Percentiles rank a stretch among this genome's conserved stretches.
Conservation (phyloP, 2,113 vertebrate genomes). For the Melanostigma gelatinosum region DNA sequence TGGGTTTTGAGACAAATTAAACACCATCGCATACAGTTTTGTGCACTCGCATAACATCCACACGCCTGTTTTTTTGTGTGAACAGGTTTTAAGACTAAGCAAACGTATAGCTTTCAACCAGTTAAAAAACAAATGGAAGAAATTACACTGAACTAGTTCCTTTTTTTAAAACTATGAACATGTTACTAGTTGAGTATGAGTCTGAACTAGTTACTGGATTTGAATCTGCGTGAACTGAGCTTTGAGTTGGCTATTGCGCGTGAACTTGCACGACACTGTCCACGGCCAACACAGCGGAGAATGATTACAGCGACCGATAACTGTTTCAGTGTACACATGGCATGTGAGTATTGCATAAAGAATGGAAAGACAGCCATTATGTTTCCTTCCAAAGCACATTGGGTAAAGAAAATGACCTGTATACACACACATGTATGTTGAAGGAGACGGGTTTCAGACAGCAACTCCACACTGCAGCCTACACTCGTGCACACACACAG, state of each 20-base stretch:
- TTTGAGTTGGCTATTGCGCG: neutral
- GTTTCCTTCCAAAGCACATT: neutral
- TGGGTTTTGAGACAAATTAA: too few relatives aligned
- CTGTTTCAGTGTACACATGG: neutral
- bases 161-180: neutral
- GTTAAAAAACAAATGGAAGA: neutral
- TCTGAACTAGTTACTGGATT: too few relatives aligned
- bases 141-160: neutral
- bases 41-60: too few relatives aligned
- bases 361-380: neutral
- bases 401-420: conserved; percentile 23
- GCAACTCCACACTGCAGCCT: conserved; percentile 10
- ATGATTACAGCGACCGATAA: neutral
- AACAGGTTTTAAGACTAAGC: too few relatives aligned
- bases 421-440: conserved; percentile 14
- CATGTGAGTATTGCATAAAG: neutral
- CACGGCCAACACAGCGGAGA: neutral
- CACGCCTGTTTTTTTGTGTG: too few relatives aligned
- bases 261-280: too few relatives aligned
- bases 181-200: too few relatives aligned
- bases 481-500: conserved; percentile 27
- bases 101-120: neutral
- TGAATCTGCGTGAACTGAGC: too few relatives aligned
- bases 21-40: too few relatives aligned
- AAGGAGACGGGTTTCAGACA: conserved; percentile 18